A percentile compares a stretch with the other conserved stretches of the same genome.
These are phyloP conservation scores for Etheostoma spectabile DNA, from an alignment of 2,113 vertebrate species.

Conservation along the genomic window DNA sequence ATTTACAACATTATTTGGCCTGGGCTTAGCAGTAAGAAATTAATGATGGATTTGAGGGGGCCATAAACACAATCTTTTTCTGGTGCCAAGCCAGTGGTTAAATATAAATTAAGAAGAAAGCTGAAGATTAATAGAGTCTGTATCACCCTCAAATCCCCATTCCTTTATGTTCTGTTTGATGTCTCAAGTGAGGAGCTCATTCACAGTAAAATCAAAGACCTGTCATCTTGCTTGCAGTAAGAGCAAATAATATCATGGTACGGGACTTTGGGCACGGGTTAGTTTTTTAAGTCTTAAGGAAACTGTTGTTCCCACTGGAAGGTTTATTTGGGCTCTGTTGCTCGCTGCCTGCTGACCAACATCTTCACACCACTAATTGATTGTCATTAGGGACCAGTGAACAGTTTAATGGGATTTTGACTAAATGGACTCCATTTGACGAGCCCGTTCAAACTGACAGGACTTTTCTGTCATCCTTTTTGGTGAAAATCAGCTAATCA, in stretches of 20 bases:
- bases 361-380: conserved; percentile 28
- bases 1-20: conserved; percentile 73
- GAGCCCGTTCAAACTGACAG: neutral
- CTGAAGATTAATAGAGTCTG: conserved; percentile 80
- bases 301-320: conserved; percentile 53
- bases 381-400: conserved; percentile 10
- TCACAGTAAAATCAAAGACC: conserved; percentile 81
- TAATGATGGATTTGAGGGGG: conserved; percentile 79
- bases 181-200: conserved; percentile 77
- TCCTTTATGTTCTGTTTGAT: conserved; percentile 85
- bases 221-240: conserved; percentile 74
- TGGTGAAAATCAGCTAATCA: neutral
- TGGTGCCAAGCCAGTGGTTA: conserved; percentile 81
- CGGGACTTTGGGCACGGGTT: conserved; percentile 59
- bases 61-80: conserved; percentile 77
- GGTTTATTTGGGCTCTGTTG: conserved; percentile 42
- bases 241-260: conserved; percentile 74
- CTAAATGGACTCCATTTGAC: neutral
- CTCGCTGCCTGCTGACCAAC: conserved; percentile 35
- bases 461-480: neutral
- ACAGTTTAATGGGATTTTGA: neutral
- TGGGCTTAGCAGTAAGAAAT: conserved; percentile 77
- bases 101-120: conserved; percentile 86
- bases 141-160: conserved; percentile 80
- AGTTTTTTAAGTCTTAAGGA: conserved; percentile 58